phyloP scores from a whole-genome alignment of 2,797 vertebrate species.

The Xenops minutus region DNA sequence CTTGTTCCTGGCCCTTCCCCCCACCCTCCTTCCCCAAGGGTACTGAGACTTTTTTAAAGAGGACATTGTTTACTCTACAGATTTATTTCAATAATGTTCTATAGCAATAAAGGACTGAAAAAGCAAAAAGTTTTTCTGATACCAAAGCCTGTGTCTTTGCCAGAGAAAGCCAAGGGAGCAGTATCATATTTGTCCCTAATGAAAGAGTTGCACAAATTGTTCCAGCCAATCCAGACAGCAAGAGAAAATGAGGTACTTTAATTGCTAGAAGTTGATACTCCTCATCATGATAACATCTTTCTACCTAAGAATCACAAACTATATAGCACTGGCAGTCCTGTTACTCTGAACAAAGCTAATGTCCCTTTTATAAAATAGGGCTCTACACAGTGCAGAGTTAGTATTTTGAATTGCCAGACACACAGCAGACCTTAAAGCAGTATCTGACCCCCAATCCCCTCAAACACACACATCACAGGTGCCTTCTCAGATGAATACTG shows the following conservation, averaged over 20 bases:
- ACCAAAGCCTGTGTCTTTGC: not conserved
- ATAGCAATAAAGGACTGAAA: not conserved
- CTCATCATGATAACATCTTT: not conserved
- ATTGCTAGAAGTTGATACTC: constrained; percentile 2
- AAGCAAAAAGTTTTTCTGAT: not conserved
- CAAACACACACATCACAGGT: not conserved
- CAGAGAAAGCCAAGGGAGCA: not conserved
- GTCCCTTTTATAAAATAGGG: not conserved
- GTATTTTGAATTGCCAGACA: not conserved
- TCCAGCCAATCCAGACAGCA: not conserved
- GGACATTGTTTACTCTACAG: not conserved
- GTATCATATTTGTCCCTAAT: not conserved
- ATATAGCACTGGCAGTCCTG: not conserved
- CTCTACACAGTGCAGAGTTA: not conserved
- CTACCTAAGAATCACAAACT: not conserved
- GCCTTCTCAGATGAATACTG: not conserved
- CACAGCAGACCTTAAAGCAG: not conserved
- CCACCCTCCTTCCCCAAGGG: not conserved
- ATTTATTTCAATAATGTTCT: not conserved
- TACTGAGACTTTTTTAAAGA: constrained; percentile 1
- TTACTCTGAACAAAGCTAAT: not conserved
- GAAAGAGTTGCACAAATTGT: not conserved
- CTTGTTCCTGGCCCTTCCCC: not conserved
- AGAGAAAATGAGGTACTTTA: not conserved
- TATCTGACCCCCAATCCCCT: not conserved